Percentiles rank a stretch among this genome's conserved stretches.
Conservation (phyloP, 92 coral and sea anemone genomes). For the Pocillopora meandrina region DNA sequence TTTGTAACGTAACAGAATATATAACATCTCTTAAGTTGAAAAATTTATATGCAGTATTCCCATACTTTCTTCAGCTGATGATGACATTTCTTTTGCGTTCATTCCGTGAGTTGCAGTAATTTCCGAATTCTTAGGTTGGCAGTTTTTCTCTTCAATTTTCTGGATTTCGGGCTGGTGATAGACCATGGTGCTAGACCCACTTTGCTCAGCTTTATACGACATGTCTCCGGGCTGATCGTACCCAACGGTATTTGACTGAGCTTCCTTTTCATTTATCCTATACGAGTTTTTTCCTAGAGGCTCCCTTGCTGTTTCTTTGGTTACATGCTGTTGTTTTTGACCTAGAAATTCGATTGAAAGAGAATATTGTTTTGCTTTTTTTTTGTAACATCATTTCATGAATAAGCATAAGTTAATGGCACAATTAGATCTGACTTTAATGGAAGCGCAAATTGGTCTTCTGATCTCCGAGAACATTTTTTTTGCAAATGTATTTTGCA, state of each 20-base stretch:
- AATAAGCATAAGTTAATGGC: too few species aligned
- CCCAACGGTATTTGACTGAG: background rate
- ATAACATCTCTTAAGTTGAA: background rate
- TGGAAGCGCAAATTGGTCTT: too few species aligned
- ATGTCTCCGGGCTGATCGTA: background rate
- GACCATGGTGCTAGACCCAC: too few species aligned
- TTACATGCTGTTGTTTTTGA: background rate
- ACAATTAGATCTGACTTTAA: too few species aligned
- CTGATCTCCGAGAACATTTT: too few species aligned
- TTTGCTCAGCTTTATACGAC: background rate
- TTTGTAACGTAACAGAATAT: background rate
- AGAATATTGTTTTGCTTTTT: too few species aligned
- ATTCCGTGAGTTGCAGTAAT: background rate
- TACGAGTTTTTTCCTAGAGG: background rate
- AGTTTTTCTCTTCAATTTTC: background rate
- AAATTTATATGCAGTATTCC: background rate
- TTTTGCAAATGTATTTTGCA: too few species aligned
- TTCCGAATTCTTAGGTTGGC: background rate
- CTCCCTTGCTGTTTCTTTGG: background rate
- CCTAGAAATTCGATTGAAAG: background rate
- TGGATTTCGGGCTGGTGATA: background rate
- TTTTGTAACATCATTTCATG: too few species aligned
- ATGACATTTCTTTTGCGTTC: background rate
- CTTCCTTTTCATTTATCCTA: background rate
- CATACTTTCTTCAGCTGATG: constrained; percentile 3